Base-by-base conservation (phyloP, 2,888 invertebrate species). In the Salticus scenicus region DNA sequence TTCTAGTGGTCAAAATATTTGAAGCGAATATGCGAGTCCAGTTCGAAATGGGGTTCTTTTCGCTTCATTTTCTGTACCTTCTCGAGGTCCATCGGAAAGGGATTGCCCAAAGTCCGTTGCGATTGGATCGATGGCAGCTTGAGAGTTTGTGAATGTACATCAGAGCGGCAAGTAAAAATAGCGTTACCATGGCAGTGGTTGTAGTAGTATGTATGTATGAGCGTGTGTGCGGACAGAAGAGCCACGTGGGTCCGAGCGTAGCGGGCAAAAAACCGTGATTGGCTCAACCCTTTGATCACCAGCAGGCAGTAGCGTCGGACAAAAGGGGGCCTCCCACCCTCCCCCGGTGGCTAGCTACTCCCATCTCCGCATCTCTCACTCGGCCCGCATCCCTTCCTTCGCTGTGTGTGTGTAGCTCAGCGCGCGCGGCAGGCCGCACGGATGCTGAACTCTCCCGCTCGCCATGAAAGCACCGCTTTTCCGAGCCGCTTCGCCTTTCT, bases 401-500 rank as follows among this genome's bases (percentile, higher is more conserved):
- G 57, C 57, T 57, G 24, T 57, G 57, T 57, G 24, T 57, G 57
- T 57, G 72, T 69, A 69, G 67, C 30, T 57, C 77, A 37, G 31
- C 84, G 74, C 63, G 73, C 27, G 27, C 33, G 41, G 28, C 63
- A 73, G 42, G 37, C 66, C 33, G 74, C 69, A 67, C 80, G 85
- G 74, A 86, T 86, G 85, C 85, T 86, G 66, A 80, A 71, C 64
- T 78, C 85, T 69, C 64, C 85, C 85, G 73, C 75, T 80, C 85
- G 85, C 85, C 80, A 86, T 86, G 85, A 86, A 75, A 86, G 85
- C 73, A 70, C 85, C 51, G 74, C 64, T 74, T 69, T 79, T 78
- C 78, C 74, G 28, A 75, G 64, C 72, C 79, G 72, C 85, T 63
- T 73, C 66, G 83, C 85, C 57, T 86, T 86, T 74, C 80, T 86